phyloP scores from a whole-genome alignment of 2,113 vertebrate species.

The Gorsachius goisagi region DNA sequence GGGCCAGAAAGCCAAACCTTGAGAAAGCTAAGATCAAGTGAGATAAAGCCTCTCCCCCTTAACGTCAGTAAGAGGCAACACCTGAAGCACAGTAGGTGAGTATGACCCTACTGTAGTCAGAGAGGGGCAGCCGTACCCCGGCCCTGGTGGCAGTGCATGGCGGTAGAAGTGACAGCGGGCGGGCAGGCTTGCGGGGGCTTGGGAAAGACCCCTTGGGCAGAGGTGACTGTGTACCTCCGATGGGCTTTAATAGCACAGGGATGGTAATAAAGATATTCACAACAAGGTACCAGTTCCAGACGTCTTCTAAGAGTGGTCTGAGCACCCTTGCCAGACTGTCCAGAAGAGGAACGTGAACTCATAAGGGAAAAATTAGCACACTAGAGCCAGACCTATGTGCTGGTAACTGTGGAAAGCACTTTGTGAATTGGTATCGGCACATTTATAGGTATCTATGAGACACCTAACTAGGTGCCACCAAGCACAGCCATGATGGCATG shows the following conservation, averaged over 20 bases:
- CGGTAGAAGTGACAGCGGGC: neutral
- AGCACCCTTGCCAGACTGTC: neutral
- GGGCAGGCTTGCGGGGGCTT: neutral
- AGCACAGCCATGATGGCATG: neutral
- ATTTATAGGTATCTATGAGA: neutral
- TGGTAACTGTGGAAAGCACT: neutral
- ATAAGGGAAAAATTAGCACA: neutral
- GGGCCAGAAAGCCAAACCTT: neutral
- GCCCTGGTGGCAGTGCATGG: neutral
- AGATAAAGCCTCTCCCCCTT: neutral
- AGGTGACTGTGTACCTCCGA: neutral
- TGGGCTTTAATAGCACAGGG: neutral
- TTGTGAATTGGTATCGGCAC: neutral
- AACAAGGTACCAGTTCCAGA: neutral
- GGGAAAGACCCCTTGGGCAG: neutral
- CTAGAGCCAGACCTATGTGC: neutral
- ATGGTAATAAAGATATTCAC: neutral
- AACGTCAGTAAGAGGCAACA: neutral
- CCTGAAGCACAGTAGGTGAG: neutral
- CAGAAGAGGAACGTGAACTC: neutral
- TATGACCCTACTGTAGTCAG: neutral
- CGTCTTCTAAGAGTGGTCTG: neutral
- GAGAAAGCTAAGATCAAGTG: neutral
- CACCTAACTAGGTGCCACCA: neutral
- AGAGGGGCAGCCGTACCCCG: neutral